Percentiles rank a stretch among this genome's conserved stretches.
Conservation (phyloP, 23 tunicate genomes). For the Halocynthia aurantium region DNA sequence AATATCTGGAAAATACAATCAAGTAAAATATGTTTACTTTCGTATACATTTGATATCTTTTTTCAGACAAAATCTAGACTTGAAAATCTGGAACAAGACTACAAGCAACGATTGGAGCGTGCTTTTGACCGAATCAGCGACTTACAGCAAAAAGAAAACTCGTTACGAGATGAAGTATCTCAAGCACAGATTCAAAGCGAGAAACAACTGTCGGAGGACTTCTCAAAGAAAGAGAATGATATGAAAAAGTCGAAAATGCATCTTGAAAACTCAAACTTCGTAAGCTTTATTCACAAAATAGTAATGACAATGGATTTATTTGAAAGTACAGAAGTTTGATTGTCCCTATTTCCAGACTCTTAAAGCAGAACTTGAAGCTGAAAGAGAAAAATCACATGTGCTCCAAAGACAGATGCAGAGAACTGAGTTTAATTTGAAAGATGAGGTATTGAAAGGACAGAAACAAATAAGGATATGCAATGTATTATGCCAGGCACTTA, state of each 20-base stretch:
- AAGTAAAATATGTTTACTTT: not conserved
- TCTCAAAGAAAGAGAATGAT: constrained; percentile 44
- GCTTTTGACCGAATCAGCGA: constrained; percentile 74
- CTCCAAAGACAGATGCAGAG: constrained; percentile 54
- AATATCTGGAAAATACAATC: too few species aligned
- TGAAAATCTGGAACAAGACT: constrained; percentile 68
- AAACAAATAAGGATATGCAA: not conserved
- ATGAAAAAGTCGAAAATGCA: constrained; percentile 28
- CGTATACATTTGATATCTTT: not conserved
- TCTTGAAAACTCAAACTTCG: constrained; percentile 29
- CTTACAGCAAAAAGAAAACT: constrained; percentile 68
- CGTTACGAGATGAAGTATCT: constrained; percentile 38
- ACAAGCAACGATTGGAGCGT: constrained; percentile 63
- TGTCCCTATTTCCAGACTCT: constrained; percentile 18
- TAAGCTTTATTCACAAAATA: not conserved
- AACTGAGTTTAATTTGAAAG: constrained; percentile 59
- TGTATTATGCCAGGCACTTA: not conserved
- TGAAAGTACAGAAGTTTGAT: not conserved
- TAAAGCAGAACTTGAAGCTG: constrained; percentile 48
- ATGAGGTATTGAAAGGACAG: constrained; percentile 25
- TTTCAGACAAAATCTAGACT: constrained; percentile 45
- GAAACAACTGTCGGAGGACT: constrained; percentile 29
- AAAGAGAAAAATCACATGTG: constrained; percentile 35
- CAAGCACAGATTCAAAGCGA: constrained; percentile 46
- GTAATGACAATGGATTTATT: too few species aligned